A percentile compares a stretch with the other conserved stretches of the same genome.
Evolutionary conservation across 1,140 invertebrate genomes (phyloP).

Genomic region (Magallana angulata): DNA sequence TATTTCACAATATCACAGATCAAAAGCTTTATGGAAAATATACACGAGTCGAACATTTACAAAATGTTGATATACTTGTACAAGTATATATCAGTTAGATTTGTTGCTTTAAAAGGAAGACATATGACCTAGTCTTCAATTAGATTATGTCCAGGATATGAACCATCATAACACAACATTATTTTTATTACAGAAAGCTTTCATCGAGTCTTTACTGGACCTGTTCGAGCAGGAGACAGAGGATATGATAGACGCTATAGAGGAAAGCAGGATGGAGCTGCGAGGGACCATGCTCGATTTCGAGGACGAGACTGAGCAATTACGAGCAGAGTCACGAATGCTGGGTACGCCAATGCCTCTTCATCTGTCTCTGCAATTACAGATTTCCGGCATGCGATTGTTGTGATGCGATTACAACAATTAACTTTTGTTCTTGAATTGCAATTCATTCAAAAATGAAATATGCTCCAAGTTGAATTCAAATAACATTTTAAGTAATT

Average conservation of each 20-base stretch:
- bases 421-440: neutral
- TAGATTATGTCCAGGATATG: no score
- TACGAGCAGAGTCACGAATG: constrained; percentile 68
- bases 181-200: constrained; percentile 63
- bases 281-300: constrained; percentile 63
- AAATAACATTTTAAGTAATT: constrained; percentile 1
- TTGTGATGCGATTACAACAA: neutral
- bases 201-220: constrained; percentile 67
- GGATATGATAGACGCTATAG: constrained; percentile 72
- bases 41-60: no score
- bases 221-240: constrained; percentile 72
- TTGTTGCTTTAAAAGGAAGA: no score
- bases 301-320: constrained; percentile 66
- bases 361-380: neutral
- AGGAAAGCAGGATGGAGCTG: constrained; percentile 69
- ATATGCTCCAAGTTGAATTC: neutral
- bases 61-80: no score
- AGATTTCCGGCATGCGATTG: no score
- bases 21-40: no score
- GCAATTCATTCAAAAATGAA: neutral
- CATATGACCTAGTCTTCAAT: no score
- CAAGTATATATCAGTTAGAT: no score
- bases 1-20: no score
- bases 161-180: neutral
- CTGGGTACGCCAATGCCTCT: constrained; percentile 57